Conservation (phyloP, 2,113 vertebrate species). For the Antechinus stuartii region DNA sequence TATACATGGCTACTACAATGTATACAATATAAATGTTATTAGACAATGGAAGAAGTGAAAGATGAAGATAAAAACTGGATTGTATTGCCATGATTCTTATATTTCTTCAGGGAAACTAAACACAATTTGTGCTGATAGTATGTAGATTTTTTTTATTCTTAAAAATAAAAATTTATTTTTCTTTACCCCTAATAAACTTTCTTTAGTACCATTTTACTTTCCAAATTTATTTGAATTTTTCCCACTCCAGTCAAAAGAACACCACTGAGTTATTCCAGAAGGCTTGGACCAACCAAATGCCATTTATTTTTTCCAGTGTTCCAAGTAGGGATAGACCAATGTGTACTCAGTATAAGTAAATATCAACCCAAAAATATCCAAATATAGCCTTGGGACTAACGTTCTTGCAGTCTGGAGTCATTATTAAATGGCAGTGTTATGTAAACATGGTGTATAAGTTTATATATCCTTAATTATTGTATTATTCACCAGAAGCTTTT, state of each 20-base stretch:
- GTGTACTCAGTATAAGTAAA: constrained; percentile 1
- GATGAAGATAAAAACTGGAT: background rate
- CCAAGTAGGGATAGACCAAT: constrained; percentile 13
- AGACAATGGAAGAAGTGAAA: background rate
- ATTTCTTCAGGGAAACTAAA: background rate
- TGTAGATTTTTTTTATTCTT: background rate
- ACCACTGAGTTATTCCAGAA: constrained; percentile 1
- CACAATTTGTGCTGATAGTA: background rate
- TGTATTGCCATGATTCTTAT: background rate
- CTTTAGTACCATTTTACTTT: constrained; percentile 23
- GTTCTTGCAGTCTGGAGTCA: background rate
- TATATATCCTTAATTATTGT: constrained; percentile 32
- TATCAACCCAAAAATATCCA: background rate
- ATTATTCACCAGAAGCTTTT: background rate
- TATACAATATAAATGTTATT: background rate
- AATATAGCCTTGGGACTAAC: background rate
- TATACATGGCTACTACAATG: background rate
- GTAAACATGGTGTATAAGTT: background rate
- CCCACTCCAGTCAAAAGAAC: constrained; percentile 38
- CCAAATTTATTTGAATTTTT: constrained; percentile 43
- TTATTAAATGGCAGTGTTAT: background rate
- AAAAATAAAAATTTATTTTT: constrained; percentile 16
- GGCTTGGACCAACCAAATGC: constrained; percentile 25
- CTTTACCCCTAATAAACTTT: background rate
- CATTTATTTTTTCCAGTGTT: constrained; percentile 37